A percentile compares a stretch with the other conserved stretches of the same genome.
Evolutionary conservation across 2,888 invertebrate genomes (phyloP).

Genomic region (Morpho helenor): DNA sequence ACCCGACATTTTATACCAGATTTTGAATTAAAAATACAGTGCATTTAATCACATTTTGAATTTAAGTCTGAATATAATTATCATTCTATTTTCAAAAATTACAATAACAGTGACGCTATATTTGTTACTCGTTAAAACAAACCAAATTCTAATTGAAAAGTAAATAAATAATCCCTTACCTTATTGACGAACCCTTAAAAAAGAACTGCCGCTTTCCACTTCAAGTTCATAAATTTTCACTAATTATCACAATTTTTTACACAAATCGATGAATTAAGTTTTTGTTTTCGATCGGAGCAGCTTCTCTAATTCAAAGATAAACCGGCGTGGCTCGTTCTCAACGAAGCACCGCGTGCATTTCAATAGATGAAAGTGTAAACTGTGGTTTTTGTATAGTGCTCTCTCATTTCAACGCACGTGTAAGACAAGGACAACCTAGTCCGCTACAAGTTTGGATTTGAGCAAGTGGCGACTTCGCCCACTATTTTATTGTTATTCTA

Average conservation of each 20-base stretch:
- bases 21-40: too few relatives aligned
- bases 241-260: conserved; percentile 34
- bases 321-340: conserved; percentile 61
- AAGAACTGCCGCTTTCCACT: conserved; percentile 14
- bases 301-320: conserved; percentile 57
- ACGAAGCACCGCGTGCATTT: conserved; percentile 73
- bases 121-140: too few relatives aligned
- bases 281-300: conserved; percentile 54
- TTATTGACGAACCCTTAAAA: conserved; percentile 12
- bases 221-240: conserved; percentile 25
- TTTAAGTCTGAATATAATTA: too few relatives aligned
- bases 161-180: conserved; percentile 26
- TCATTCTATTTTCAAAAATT: too few relatives aligned
- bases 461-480: conserved; percentile 64
- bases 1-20: too few relatives aligned
- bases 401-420: conserved; percentile 52
- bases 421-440: conserved; percentile 47
- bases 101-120: too few relatives aligned
- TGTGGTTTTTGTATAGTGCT: conserved; percentile 75
- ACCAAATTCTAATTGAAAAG: conserved; percentile 6
- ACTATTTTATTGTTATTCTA: conserved; percentile 65
- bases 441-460: conserved; percentile 53
- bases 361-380: conserved; percentile 77
- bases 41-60: too few relatives aligned
- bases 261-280: conserved; percentile 49